Evolutionary conservation across 2,888 invertebrate species (phyloP).

Genomic region (Caenorhabditis wallacei): DNA sequence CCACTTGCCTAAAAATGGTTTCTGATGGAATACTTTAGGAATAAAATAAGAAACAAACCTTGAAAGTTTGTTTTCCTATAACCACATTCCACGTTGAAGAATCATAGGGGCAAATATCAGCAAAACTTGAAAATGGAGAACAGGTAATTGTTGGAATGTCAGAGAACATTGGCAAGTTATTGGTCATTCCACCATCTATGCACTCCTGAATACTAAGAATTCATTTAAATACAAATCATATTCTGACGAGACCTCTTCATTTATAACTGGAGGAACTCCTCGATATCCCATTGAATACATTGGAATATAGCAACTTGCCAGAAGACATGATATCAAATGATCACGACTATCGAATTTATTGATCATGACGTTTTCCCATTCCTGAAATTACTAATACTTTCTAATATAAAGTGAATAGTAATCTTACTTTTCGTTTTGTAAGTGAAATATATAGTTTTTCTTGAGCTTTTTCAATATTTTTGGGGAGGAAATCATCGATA

Average conservation of each 20-base stretch:
- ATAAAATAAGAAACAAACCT: slow-evolving; percentile 74
- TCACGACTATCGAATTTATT: slow-evolving; percentile 72
- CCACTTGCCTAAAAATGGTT: slow-evolving; percentile 82
- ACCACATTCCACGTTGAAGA: slow-evolving; percentile 43
- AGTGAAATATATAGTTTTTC: slow-evolving; percentile 73
- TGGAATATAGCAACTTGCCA: slow-evolving; percentile 91
- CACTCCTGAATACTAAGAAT: slow-evolving; percentile 86
- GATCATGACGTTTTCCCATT: slow-evolving; percentile 74
- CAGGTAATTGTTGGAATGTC: slow-evolving; percentile 94
- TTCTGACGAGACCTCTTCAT: slow-evolving; percentile 83
- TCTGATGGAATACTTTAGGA: background rate
- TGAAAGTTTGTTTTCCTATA: slow-evolving; percentile 79
- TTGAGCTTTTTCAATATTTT: slow-evolving; percentile 70
- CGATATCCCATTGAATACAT: slow-evolving; percentile 91
- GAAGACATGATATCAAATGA: slow-evolving; percentile 82
- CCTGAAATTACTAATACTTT: slow-evolving; percentile 58
- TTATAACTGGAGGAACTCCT: slow-evolving; percentile 88
- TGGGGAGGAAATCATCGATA: slow-evolving; percentile 71
- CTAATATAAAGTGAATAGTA: background rate
- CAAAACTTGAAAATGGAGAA: slow-evolving; percentile 91
- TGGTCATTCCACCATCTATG: slow-evolving; percentile 96
- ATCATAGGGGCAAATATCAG: slow-evolving; percentile 79
- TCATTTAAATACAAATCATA: no score
- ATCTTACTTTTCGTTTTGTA: slow-evolving; percentile 41
- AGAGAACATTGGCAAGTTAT: slow-evolving; percentile 93